Evolutionary conservation across 2,797 vertebrate genomes (phyloP).

Genomic region (Botia kubotai): DNA sequence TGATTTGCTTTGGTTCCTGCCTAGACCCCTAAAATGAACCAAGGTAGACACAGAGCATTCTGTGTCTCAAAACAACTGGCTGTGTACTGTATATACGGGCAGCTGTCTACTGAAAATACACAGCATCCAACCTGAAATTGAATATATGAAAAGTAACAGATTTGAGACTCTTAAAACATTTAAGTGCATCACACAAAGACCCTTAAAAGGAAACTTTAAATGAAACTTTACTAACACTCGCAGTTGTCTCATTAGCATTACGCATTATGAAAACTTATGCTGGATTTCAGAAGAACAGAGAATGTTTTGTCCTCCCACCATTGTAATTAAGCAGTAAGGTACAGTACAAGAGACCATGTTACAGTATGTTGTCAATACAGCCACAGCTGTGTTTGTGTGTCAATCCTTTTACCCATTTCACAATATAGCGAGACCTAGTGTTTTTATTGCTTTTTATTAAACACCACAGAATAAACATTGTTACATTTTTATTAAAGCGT

Average conservation of each 20-base stretch:
- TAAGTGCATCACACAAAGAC: no score
- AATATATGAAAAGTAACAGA: not conserved
- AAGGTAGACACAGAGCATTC: no score
- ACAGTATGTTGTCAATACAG: not conserved
- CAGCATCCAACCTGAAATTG: not conserved
- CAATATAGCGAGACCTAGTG: no score
- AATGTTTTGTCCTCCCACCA: not conserved
- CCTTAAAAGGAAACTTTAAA: not conserved
- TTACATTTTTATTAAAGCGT: not conserved
- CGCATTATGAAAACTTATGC: not conserved
- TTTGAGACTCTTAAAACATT: not conserved
- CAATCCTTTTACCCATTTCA: no score
- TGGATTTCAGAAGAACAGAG: not conserved
- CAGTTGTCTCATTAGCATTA: not conserved
- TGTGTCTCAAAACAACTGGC: no score
- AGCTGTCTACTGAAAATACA: not conserved
- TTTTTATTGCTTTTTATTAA: not conserved
- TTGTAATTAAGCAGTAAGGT: not conserved
- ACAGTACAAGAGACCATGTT: not conserved
- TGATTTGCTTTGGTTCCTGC: no score
- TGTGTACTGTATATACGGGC: not conserved
- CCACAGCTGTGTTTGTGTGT: not conserved
- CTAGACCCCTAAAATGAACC: no score
- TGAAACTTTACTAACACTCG: not conserved
- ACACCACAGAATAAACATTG: not conserved